Percentiles rank a stretch among this genome's conserved stretches.
phyloP scores from a whole-genome alignment of 2,113 vertebrate genomes.

The Toxotes chatareus region DNA sequence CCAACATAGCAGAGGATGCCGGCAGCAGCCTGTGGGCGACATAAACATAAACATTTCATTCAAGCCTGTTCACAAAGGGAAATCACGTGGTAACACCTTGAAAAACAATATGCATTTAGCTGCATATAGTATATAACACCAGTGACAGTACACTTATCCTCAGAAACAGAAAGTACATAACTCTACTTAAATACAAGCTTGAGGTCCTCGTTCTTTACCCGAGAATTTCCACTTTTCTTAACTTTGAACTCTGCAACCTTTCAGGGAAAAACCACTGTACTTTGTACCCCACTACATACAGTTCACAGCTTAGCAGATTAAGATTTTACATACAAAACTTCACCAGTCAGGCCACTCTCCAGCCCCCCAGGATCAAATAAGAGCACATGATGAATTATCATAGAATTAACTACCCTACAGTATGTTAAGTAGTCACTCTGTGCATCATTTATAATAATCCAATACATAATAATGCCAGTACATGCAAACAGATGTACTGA shows the following conservation, averaged over 20 bases:
- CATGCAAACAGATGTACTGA: background rate
- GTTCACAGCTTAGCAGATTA: background rate
- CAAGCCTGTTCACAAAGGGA: background rate
- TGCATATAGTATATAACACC: background rate
- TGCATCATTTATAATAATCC: background rate
- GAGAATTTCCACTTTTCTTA: background rate
- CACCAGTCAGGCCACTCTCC: too few relatives aligned
- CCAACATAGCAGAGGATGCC: conserved; percentile 96
- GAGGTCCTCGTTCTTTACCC: background rate
- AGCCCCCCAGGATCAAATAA: background rate
- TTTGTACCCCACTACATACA: background rate
- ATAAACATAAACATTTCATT: background rate
- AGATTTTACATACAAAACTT: background rate
- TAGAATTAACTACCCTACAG: background rate
- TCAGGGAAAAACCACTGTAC: background rate
- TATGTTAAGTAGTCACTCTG: background rate
- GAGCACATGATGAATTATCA: background rate
- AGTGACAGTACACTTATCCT: background rate
- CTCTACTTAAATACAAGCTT: background rate
- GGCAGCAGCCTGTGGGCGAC: conserved; percentile 88
- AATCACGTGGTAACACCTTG: background rate
- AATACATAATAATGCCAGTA: background rate
- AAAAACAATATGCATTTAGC: background rate
- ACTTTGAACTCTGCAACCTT: background rate
- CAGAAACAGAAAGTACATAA: background rate